phyloP scores from a whole-genome alignment of 53 echinoderm and acorn worm species.

The Luidia sarsii region DNA sequence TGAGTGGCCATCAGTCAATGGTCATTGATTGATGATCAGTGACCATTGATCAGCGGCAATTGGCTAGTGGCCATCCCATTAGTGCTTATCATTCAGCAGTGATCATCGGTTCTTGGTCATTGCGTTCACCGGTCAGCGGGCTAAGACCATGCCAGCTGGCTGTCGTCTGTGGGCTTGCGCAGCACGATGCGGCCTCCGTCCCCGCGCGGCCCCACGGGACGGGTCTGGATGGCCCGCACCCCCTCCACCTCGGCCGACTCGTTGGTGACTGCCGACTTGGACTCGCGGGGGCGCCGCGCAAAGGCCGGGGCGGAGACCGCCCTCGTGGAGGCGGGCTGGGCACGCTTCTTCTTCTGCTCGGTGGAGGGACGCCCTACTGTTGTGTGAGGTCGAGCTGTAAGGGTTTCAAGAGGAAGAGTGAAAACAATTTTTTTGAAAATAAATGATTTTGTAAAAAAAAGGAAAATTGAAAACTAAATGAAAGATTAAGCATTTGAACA shows the following conservation, averaged over 20 bases:
- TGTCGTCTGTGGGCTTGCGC: conserved; percentile 31
- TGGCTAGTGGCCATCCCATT: too few species aligned
- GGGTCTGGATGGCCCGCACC: conserved; percentile 13
- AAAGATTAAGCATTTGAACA: too few species aligned
- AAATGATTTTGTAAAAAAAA: background rate
- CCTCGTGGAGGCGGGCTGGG: conserved; percentile 6
- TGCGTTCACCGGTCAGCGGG: too few species aligned
- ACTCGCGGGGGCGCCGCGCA: background rate
- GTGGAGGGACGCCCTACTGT: conserved; percentile 59
- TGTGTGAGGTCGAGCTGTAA: conserved; percentile 64
- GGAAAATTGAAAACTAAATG: background rate
- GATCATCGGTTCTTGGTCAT: too few species aligned
- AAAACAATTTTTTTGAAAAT: too few species aligned
- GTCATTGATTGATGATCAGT: too few species aligned
- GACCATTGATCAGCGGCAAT: too few species aligned
- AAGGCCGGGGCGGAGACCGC: conserved; percentile 56
- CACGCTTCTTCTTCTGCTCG: background rate
- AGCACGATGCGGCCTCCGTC: background rate
- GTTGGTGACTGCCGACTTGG: conserved; percentile 8
- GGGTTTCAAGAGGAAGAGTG: conserved; percentile 1
- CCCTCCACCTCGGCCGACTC: background rate
- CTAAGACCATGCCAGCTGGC: conserved; percentile 36
- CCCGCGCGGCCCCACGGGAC: conserved; percentile 17
- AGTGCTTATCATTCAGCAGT: too few species aligned
- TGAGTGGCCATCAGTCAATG: too few species aligned